A percentile compares a stretch with the other conserved stretches of the same genome.
Evolutionary conservation across 1,140 invertebrate species (phyloP).

Genomic region (Lethrus apterus): DNA sequence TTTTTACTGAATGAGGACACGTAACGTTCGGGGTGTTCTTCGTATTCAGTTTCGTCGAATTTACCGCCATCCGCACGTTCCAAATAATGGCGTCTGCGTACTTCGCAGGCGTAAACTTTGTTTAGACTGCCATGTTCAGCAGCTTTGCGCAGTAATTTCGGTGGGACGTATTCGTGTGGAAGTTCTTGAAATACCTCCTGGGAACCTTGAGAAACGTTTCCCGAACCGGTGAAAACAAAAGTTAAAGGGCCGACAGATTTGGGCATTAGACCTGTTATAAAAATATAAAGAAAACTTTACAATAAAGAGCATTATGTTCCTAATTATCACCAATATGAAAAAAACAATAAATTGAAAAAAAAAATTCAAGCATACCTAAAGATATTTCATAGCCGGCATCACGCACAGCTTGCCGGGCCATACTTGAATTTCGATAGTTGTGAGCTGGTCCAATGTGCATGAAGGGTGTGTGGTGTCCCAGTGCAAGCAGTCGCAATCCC

Average conservation of each 20-base stretch:
- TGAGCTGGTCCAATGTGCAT: conserved; percentile 99
- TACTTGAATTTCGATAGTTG: conserved; percentile 95
- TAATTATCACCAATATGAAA: too few relatives aligned
- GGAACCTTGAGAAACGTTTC: conserved; percentile 81
- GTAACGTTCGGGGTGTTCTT: conserved; percentile 86
- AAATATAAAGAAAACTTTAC: too few relatives aligned
- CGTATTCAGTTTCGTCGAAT: conserved; percentile 88
- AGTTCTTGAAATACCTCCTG: conserved; percentile 97
- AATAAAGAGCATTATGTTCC: too few relatives aligned
- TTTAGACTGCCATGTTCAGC: conserved; percentile 91
- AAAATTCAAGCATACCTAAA: too few relatives aligned
- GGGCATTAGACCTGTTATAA: too few relatives aligned
- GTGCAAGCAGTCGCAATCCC: conserved; percentile 83
- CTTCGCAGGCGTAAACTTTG: conserved; percentile 85
- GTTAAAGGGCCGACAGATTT: conserved; percentile 95
- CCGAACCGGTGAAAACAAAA: conserved; percentile 95
- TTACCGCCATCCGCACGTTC: conserved; percentile 85
- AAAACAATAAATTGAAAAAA: too few relatives aligned
- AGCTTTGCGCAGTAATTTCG: conserved; percentile 89
- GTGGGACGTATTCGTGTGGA: conserved; percentile 95
- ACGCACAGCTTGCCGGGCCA: conserved; percentile 92
- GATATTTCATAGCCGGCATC: conserved; percentile 98
- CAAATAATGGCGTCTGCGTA: conserved; percentile 86
- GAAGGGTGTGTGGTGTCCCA: conserved; percentile 98
- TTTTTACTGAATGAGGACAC: conserved; percentile 95